Percentiles rank a stretch among this genome's conserved stretches.
phyloP scores from a whole-genome alignment of 92 coral and sea anemone genomes.

The Diadumene lineata region DNA sequence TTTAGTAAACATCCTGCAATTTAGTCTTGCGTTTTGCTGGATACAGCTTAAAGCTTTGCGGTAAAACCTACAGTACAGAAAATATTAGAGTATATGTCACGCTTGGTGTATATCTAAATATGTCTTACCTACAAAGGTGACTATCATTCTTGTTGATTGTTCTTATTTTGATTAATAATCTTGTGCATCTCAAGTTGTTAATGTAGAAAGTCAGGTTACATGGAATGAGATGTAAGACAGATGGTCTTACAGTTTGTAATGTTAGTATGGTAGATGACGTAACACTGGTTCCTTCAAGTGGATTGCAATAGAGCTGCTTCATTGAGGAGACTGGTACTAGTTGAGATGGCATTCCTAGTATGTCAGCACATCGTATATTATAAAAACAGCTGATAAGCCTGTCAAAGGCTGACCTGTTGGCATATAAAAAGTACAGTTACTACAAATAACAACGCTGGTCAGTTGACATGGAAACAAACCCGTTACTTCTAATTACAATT shows the following conservation, averaged over 20 bases:
- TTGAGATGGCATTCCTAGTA: neutral
- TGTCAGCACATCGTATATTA: neutral
- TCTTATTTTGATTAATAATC: neutral
- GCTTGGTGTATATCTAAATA: too few relatives aligned
- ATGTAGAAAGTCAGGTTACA: conserved; percentile 4
- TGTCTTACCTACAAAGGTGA: neutral
- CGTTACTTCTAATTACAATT: too few relatives aligned
- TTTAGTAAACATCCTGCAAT: neutral
- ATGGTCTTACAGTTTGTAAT: neutral
- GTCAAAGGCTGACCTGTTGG: neutral
- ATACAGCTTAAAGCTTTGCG: neutral
- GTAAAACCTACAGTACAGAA: neutral
- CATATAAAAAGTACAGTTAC: neutral
- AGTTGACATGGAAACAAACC: too few relatives aligned
- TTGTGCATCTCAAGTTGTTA: neutral
- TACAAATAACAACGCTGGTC: too few relatives aligned
- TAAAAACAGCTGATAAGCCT: neutral
- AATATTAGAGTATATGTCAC: too few relatives aligned
- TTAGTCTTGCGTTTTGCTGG: neutral
- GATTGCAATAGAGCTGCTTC: neutral
- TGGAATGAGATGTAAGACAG: neutral
- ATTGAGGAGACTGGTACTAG: neutral
- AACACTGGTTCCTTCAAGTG: neutral
- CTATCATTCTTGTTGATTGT: neutral
- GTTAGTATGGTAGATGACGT: neutral